phyloP scores from a whole-genome alignment of 2,113 vertebrate genomes.

The Rhabdomys dilectus region DNA sequence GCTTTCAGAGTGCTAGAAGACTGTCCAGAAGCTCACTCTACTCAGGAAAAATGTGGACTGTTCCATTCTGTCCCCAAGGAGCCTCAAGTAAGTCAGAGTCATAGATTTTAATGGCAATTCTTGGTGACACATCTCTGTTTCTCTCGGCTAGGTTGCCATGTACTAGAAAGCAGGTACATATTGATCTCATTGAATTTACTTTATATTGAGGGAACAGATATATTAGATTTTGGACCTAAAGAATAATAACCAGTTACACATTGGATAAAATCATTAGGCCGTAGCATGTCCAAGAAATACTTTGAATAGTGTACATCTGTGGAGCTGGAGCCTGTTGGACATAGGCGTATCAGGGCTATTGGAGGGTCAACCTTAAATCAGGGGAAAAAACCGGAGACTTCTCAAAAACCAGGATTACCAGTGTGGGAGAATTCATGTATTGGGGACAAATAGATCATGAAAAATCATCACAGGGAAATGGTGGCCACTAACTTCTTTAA shows the following conservation, averaged over 20 bases:
- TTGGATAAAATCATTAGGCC: slow-evolving; percentile 21
- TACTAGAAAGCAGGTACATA: slow-evolving; percentile 5
- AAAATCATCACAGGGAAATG: not conserved
- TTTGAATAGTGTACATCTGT: not conserved
- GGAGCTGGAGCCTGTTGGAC: not conserved
- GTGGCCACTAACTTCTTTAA: not conserved
- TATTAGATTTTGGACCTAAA: not conserved
- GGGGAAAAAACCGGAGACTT: not conserved
- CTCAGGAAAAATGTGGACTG: not conserved
- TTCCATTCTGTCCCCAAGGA: not conserved
- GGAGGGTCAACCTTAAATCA: not conserved
- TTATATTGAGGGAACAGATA: not conserved
- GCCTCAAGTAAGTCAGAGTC: slow-evolving; percentile 11
- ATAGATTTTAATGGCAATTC: not conserved
- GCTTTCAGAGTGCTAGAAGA: not conserved
- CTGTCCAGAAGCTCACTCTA: not conserved
- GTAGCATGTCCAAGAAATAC: not conserved
- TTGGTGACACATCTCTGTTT: slow-evolving; percentile 58
- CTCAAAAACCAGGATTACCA: not conserved
- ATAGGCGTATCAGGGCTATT: not conserved
- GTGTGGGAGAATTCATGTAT: not conserved
- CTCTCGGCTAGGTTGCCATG: slow-evolving; percentile 2
- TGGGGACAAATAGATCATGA: not conserved
- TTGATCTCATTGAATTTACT: slow-evolving; percentile 26
- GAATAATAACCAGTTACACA: not conserved